Evolutionary conservation across 2,113 vertebrate species (phyloP).

Genomic region (Diadophis punctatus): DNA sequence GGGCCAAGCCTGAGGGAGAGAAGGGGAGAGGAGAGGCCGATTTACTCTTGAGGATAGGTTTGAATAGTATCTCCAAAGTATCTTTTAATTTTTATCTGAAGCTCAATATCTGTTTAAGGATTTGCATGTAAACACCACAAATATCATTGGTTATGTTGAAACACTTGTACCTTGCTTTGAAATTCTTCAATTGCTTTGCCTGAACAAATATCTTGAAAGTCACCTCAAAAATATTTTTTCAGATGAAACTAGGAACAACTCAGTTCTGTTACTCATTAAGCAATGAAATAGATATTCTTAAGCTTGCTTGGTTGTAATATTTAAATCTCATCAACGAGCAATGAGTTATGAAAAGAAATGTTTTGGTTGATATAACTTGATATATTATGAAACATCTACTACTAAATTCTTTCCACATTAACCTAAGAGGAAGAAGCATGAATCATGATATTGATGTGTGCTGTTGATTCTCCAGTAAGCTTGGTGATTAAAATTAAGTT

Average conservation of each 20-base stretch:
- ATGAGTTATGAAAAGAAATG: slow-evolving; percentile 10
- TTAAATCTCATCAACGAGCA: slow-evolving; percentile 30
- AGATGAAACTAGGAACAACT: not conserved
- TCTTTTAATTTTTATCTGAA: not conserved
- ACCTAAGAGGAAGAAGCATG: not conserved
- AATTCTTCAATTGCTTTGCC: slow-evolving; percentile 6
- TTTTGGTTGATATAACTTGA: not conserved
- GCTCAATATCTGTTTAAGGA: not conserved
- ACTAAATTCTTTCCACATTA: not conserved
- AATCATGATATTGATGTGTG: not conserved
- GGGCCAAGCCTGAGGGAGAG: too few relatives aligned
- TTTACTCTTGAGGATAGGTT: not conserved
- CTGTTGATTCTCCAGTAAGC: not conserved
- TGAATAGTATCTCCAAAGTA: not conserved
- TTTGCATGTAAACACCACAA: not conserved
- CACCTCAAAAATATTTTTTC: not conserved
- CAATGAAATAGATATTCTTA: slow-evolving; percentile 8
- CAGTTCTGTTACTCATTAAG: slow-evolving; percentile 12
- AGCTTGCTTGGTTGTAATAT: not conserved
- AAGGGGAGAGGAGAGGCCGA: too few relatives aligned
- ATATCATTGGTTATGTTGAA: not conserved
- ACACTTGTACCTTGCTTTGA: not conserved
- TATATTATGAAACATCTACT: not conserved
- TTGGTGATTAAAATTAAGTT: not conserved
- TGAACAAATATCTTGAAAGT: not conserved